Evolutionary conservation across 2,888 invertebrate species (phyloP).

Genomic region (Helicoverpa assulta): DNA sequence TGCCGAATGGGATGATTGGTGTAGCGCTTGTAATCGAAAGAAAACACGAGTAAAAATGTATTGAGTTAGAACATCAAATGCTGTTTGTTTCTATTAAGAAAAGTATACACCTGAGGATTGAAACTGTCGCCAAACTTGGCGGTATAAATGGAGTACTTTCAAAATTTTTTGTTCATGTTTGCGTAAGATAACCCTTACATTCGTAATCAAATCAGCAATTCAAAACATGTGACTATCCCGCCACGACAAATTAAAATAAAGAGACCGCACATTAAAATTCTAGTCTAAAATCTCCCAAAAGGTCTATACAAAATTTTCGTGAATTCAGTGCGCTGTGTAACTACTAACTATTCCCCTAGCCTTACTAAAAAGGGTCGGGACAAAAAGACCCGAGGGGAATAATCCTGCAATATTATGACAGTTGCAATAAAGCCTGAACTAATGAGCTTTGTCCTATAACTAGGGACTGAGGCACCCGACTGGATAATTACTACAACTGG

Average conservation of each 20-base stretch:
- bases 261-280: no score
- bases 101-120: no score
- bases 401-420: conserved; percentile 33
- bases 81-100: no score
- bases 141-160: no score
- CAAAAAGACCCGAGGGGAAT: conserved; percentile 12
- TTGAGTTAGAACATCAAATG: not conserved
- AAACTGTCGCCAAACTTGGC: no score
- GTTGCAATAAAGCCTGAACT: conserved; percentile 18
- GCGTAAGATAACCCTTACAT: no score
- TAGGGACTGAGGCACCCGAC: conserved; percentile 7
- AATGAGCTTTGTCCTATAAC: conserved; percentile 28
- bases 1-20: conserved; percentile 7
- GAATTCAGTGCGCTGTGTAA: conserved; percentile 6
- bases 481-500: conserved; percentile 5
- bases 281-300: not conserved
- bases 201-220: no score
- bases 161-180: no score
- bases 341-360: conserved; percentile 11
- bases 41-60: not conserved
- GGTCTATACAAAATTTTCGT: not conserved
- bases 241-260: no score
- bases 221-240: no score
- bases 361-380: conserved; percentile 13
- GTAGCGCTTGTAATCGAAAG: conserved; percentile 24